phyloP scores from a whole-genome alignment of 2,888 invertebrate species.

The Hylaea fasciaria region DNA sequence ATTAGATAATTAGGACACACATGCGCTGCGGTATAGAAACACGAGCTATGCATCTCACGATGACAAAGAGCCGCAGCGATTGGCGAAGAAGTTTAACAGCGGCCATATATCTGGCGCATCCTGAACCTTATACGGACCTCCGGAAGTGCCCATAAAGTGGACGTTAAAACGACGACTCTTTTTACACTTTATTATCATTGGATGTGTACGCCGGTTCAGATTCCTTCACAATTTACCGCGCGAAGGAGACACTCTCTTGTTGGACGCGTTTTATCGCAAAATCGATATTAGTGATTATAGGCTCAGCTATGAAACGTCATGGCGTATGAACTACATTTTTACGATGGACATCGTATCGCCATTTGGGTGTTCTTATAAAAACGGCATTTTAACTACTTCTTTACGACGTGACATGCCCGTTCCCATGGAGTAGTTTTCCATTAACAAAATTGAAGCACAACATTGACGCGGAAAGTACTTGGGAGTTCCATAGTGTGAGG shows the following conservation, averaged over 20 bases:
- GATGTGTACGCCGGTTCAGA: slow-evolving; percentile 82
- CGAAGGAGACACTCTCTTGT: slow-evolving; percentile 70
- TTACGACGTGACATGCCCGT: slow-evolving; percentile 39
- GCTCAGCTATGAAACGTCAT: slow-evolving; percentile 67
- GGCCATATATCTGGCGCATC: slow-evolving; percentile 73
- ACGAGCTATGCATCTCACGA: slow-evolving; percentile 3
- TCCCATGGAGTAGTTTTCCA: slow-evolving; percentile 30
- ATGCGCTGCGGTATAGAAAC: background rate
- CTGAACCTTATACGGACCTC: slow-evolving; percentile 73
- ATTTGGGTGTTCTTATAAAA: slow-evolving; percentile 52
- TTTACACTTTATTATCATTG: slow-evolving; percentile 85
- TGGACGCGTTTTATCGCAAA: slow-evolving; percentile 75
- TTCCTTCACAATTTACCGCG: slow-evolving; percentile 78
- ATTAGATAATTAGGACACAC: too few relatives aligned
- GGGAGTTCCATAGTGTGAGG: slow-evolving; percentile 17
- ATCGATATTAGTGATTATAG: slow-evolving; percentile 79
- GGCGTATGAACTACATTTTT: slow-evolving; percentile 75
- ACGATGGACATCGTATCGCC: slow-evolving; percentile 66
- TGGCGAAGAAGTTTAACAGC: slow-evolving; percentile 68
- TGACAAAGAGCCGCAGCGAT: slow-evolving; percentile 53
- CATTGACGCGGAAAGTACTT: slow-evolving; percentile 23
- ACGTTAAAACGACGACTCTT: slow-evolving; percentile 83
- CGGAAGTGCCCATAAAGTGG: slow-evolving; percentile 81
- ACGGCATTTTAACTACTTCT: slow-evolving; percentile 40
- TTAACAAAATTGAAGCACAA: slow-evolving; percentile 31